Base-by-base conservation (phyloP, 2,797 vertebrate species). In the Spinibarbus caldwelli region DNA sequence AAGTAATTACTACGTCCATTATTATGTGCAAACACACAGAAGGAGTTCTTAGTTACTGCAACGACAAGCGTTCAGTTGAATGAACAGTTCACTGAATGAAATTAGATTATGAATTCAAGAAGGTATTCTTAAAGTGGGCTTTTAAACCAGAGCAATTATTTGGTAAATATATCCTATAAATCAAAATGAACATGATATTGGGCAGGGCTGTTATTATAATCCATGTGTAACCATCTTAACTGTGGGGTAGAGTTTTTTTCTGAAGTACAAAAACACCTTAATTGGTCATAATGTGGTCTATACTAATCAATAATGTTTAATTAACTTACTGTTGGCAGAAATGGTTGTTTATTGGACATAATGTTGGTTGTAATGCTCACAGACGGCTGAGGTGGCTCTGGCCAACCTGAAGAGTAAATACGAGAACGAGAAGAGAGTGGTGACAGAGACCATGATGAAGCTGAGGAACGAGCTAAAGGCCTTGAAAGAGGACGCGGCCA, bases 391-490 rank as follows among this genome's bases (percentile, higher is more conserved):
- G 92, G 96, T 95, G 82, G 97, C 97, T 7, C 91, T 99, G 86
- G 93, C 96, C 68, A 99, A 99, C 93, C 93, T 99, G 93, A 99
- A 99, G 95, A 97, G 98, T 90, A 99, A 97, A 89, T 99, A 99
- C 0, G 97, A 99, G 90, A 96, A 96, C 0, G 98, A 99, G 92
- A 99, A 99, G 90, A 92, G 94, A 4, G 97, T 99, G 96, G 98
- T 99, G 91, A 99, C 97, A 0, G 96, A 97, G 92, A 97, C 98
- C 1, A 99, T 99, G 97, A 98, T 92, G 80, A 99, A 98, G 91
- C 95, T 99, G 41, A 95, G 98, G 89, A 99, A 99, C 1, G 98
- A 99, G 89, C 93, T 99, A 67, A 99, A 99, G 92, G 98, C 97
- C 79, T 92, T 99, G 89, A 99, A 97, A 90, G 98, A 99, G 93